Conservation (phyloP, 2,113 vertebrate genomes). For the Crocuta crocuta region DNA sequence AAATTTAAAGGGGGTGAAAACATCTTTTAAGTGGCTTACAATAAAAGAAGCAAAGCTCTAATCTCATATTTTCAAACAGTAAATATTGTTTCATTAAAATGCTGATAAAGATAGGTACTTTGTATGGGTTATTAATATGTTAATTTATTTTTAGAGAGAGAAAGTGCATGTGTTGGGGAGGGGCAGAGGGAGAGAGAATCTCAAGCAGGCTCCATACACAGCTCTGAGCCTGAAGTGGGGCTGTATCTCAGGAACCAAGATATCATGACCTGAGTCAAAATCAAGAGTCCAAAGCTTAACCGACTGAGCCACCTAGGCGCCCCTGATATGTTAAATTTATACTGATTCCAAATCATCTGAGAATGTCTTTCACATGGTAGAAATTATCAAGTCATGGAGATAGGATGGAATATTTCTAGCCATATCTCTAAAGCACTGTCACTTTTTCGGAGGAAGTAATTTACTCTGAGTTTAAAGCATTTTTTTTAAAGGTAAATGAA, state of each 20-base stretch:
- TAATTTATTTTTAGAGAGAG: not conserved
- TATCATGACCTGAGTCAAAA: too few species aligned
- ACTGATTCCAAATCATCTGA: not conserved
- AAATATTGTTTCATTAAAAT: not conserved
- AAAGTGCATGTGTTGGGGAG: too few species aligned
- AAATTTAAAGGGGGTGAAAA: not conserved
- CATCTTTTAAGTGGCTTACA: conserved; percentile 9
- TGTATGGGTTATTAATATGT: not conserved
- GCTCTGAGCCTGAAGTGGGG: too few species aligned
- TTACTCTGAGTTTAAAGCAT: conserved; percentile 43
- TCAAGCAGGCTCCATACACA: too few species aligned
- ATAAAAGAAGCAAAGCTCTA: not conserved
- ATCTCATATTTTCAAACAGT: conserved; percentile 49
- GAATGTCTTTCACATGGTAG: conserved; percentile 34
- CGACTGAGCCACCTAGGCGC: too few species aligned
- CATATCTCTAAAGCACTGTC: conserved; percentile 45
- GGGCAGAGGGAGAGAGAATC: too few species aligned
- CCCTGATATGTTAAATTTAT: not conserved
- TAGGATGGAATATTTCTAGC: conserved; percentile 9
- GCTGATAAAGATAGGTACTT: not conserved
- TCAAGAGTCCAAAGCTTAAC: too few species aligned
- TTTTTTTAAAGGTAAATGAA: conserved; percentile 43
- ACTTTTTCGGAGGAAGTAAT: conserved; percentile 54
- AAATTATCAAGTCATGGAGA: conserved; percentile 8
- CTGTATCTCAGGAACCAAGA: too few species aligned